phyloP scores from a whole-genome alignment of 2,888 invertebrate genomes.

The Willowsia nigromaculata region DNA sequence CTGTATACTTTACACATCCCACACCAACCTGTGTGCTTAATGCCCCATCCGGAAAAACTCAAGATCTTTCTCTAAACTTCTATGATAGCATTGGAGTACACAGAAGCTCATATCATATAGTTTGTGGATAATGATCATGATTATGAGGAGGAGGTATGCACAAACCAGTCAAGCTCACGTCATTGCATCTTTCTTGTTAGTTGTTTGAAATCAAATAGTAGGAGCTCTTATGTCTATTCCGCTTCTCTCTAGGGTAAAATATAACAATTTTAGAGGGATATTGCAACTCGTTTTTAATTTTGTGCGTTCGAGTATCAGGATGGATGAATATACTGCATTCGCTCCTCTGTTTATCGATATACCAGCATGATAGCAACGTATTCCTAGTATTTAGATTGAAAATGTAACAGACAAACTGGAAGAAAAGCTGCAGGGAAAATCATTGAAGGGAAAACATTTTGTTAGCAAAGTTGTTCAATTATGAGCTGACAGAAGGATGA shows the following conservation, averaged over 20 bases:
- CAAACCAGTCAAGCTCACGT: conserved; percentile 4
- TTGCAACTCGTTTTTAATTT: neutral
- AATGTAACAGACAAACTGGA: neutral
- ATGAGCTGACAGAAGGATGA: conserved; percentile 71
- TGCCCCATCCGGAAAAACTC: neutral
- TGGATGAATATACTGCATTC: neutral
- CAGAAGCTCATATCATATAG: neutral
- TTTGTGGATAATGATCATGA: neutral
- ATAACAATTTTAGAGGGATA: conserved; percentile 15
- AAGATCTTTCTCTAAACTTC: neutral
- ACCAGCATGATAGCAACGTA: neutral
- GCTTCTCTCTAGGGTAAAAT: conserved; percentile 21
- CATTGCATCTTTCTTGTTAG: conserved; percentile 10
- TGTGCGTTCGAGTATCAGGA: too few relatives aligned
- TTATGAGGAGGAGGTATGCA: conserved; percentile 2
- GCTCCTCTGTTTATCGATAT: neutral
- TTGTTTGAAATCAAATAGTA: conserved; percentile 8
- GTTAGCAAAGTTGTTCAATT: conserved; percentile 70
- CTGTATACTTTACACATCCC: neutral
- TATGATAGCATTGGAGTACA: neutral
- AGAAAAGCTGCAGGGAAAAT: conserved; percentile 55
- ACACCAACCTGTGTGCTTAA: neutral
- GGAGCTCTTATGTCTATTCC: neutral
- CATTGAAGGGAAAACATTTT: conserved; percentile 66
- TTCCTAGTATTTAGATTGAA: conserved; percentile 11